phyloP scores from a whole-genome alignment of 2,797 vertebrate genomes.

The Tiaroga cobitis region DNA sequence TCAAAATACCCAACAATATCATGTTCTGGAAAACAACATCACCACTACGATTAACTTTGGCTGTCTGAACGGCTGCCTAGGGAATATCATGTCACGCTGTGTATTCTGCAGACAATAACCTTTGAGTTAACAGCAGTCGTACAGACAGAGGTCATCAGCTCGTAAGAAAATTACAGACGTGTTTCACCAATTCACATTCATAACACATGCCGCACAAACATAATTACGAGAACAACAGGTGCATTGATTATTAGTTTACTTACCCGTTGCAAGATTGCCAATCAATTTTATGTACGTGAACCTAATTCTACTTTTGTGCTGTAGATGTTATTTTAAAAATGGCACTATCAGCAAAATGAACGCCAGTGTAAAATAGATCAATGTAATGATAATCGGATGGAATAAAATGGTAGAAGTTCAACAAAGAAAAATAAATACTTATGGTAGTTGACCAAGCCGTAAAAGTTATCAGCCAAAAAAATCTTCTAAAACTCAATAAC shows the following conservation, averaged over 20 bases:
- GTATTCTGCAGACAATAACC: constrained; percentile 13
- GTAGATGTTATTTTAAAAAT: background rate
- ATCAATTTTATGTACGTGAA: background rate
- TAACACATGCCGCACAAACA: background rate
- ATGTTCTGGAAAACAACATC: background rate
- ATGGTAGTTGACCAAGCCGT: background rate
- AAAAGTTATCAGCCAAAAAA: background rate
- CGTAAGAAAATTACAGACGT: background rate
- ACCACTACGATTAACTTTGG: background rate
- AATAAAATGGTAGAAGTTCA: background rate
- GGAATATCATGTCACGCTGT: background rate
- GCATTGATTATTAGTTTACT: background rate
- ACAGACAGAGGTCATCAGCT: background rate
- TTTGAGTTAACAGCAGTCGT: background rate
- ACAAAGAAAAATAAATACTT: background rate
- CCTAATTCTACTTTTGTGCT: background rate
- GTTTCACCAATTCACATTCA: background rate
- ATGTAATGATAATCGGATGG: background rate
- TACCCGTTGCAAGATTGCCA: background rate
- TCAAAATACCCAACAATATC: background rate
- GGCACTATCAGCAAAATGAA: background rate
- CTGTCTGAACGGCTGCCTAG: background rate
- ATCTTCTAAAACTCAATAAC: background rate
- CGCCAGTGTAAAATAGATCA: background rate
- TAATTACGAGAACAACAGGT: background rate